phyloP scores from a whole-genome alignment of 2,888 invertebrate genomes.

The Chymomyza amoena region DNA sequence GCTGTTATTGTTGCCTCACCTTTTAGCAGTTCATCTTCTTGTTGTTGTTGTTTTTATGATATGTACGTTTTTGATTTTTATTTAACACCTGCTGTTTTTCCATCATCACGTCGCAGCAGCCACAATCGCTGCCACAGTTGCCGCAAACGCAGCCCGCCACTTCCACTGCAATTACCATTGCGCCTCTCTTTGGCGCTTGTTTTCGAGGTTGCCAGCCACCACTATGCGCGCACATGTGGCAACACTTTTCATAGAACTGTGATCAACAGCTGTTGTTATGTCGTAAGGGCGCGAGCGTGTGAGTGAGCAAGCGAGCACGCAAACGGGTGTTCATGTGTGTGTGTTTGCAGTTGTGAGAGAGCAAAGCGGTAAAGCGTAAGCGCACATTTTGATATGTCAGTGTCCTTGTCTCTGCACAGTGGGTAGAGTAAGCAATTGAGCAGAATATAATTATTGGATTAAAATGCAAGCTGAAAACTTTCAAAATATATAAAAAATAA shows the following conservation, averaged over 20 bases:
- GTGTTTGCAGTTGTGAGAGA: neutral
- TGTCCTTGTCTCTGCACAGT: slow-evolving; percentile 27
- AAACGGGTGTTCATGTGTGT: neutral
- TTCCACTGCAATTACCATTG: slow-evolving; percentile 21
- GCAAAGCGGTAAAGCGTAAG: slow-evolving; percentile 3
- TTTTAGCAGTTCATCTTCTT: slow-evolving; percentile 19
- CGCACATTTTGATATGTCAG: neutral
- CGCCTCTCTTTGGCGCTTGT: neutral
- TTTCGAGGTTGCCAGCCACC: neutral
- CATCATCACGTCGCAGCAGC: slow-evolving; percentile 41
- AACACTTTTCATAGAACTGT: slow-evolving; percentile 5
- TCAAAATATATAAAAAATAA: no score
- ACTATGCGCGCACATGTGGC: neutral
- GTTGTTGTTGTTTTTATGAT: slow-evolving; percentile 1
- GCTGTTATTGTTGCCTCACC: slow-evolving; percentile 17
- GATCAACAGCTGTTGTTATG: slow-evolving; percentile 48
- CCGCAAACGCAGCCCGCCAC: slow-evolving; percentile 15
- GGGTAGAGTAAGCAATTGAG: neutral
- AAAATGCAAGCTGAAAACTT: no score
- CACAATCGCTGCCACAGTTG: slow-evolving; percentile 34
- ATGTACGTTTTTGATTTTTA: slow-evolving; percentile 46
- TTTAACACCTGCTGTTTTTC: slow-evolving; percentile 67
- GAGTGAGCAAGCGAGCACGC: neutral
- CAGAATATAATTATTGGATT: no score
- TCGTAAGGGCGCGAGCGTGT: neutral